A percentile compares a stretch with the other conserved stretches of the same genome.
Conservation (phyloP, 2,113 vertebrate species). For the Forbesichthys papilliferus region DNA sequence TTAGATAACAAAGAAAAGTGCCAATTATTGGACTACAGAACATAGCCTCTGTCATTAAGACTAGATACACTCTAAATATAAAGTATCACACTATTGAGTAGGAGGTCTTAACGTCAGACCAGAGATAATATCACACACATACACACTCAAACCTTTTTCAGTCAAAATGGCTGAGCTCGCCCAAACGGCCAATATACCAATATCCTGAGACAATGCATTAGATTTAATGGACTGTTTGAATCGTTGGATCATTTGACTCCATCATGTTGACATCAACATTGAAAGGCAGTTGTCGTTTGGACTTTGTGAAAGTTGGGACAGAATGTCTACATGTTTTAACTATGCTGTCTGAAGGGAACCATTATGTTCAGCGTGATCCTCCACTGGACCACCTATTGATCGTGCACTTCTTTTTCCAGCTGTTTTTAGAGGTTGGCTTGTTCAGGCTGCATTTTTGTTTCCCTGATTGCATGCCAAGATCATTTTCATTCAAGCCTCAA, state of each 20-base stretch:
- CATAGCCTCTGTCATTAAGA: slow-evolving; percentile 29
- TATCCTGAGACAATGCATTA: neutral
- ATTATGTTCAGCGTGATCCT: no score
- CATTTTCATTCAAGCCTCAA: no score
- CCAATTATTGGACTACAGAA: slow-evolving; percentile 19
- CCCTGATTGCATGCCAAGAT: no score
- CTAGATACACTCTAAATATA: slow-evolving; percentile 19
- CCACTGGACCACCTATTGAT: no score
- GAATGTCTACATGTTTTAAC: no score
- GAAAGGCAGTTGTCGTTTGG: slow-evolving; percentile 5
- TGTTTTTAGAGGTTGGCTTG: no score
- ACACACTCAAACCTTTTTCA: no score
- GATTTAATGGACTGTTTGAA: slow-evolving; percentile 2
- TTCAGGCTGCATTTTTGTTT: no score
- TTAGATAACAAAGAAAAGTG: slow-evolving; percentile 20
- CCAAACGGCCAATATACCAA: neutral
- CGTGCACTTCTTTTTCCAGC: no score
- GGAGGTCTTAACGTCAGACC: slow-evolving; percentile 8
- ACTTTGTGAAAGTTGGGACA: no score
- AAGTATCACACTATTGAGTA: slow-evolving; percentile 16
- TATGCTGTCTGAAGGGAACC: no score
- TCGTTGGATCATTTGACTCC: neutral
- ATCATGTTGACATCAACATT: neutral
- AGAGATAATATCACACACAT: slow-evolving; percentile 1
- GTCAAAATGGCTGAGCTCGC: neutral